Evolutionary conservation across 2,113 vertebrate genomes (phyloP), one percentile per base, ranked within the genome.

Genomic region (Himantopus leucocephalus): DNA sequence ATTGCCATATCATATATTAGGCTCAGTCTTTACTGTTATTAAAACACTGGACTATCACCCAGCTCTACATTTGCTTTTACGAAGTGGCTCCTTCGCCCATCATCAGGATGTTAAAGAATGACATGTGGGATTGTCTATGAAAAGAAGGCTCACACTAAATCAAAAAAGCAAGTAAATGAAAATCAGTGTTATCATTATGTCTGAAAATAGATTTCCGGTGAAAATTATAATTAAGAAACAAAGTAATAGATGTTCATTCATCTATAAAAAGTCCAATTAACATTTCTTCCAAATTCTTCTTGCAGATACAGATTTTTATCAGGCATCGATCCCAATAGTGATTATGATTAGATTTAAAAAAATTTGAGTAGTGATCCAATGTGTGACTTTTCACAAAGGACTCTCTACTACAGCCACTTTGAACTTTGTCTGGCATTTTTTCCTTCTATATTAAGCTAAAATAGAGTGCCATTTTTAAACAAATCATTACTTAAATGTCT

Each of bases 1-100:
- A 97, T 97, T 95, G 84, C 92, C 92, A 76, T 67, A 76, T 96
- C 84, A 30, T 97, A 88, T 96, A 96, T 89, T 66, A 18, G 85
- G 47, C 56, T 89, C 56, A 41, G n/a, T 72, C 43, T 85, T 53
- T 47, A 34, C 34, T 30, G 5, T 41, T 45, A 68, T 59, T 79
- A 5, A 22, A 22, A 32, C 37, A 32, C 64, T 41, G 62, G 64
- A 88, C 64, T n/a, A 26, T 32, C 22, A 60, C 21, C 7, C 52
- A 81, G 20, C 24, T 79, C 48, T 53, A 39, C 7, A 9, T 59
- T 78, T 88, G 17, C 60, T 91, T 92, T 60, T 37, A 27, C 39
- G 16, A 71, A 34, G 23, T 62, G 63, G 21, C 11, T 81, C 17
- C 41, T 81, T 74, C 14, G 12, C 14, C 3, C 16, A 16, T 55